Conservation (phyloP, 2,113 vertebrate species). For the Alces alces region DNA sequence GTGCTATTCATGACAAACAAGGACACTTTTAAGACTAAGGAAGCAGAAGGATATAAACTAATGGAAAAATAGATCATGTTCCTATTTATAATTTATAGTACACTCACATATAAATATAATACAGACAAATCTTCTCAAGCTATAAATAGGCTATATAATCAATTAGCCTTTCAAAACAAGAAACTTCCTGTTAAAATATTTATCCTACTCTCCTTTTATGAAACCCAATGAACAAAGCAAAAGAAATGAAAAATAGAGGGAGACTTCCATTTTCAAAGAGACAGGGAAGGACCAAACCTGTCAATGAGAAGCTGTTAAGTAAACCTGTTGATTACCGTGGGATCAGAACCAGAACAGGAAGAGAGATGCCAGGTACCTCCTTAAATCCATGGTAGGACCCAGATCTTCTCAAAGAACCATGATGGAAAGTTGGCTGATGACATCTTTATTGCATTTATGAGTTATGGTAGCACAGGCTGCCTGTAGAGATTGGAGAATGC, state of each 20-base stretch:
- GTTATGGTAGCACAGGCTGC: background rate
- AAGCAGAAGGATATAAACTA: background rate
- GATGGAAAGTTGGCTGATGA: background rate
- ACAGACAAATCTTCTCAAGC: constrained; percentile 15
- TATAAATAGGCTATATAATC: constrained; percentile 25
- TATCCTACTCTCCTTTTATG: background rate
- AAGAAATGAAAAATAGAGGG: background rate
- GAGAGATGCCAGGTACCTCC: background rate
- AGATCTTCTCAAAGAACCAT: background rate
- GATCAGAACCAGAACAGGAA: background rate
- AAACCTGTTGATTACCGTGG: background rate
- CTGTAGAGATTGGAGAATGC: background rate
- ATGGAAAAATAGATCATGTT: background rate
- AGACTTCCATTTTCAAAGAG: background rate
- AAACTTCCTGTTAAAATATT: constrained; percentile 37
- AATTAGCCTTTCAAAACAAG: constrained; percentile 9
- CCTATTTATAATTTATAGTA: constrained; percentile 30
- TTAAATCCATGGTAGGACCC: background rate
- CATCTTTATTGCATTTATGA: background rate
- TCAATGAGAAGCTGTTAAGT: background rate
- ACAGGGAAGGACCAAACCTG: background rate
- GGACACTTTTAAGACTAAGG: background rate
- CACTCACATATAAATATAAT: constrained; percentile 4
- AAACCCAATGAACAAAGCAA: background rate
- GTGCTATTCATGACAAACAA: background rate